Conservation (phyloP, 2,113 vertebrate genomes). For the pig (Sus scrofa) region T2T-Sscrofa CM000814.6:134875501-134876000, state of each 20-base stretch:
- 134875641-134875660: neutral
- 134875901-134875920: neutral
- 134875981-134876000: neutral
- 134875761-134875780: neutral
- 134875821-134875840: neutral
- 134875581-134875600: neutral
- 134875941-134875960: neutral
- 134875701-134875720: neutral
- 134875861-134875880: constrained; percentile 5
- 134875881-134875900: neutral
- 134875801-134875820: neutral
- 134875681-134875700: neutral
- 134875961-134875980: neutral
- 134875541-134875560: no score
- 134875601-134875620: neutral
- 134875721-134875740: neutral
- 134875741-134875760: neutral
- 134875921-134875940: neutral
- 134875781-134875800: neutral
- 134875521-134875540: neutral
- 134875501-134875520: neutral
- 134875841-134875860: neutral
- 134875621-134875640: neutral
- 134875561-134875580: neutral
- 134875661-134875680: neutral